A percentile compares a stretch with the other conserved stretches of the same genome.
Conservation (phyloP, 1,140 invertebrate genomes). For the Drosophila sturtevanti region DNA sequence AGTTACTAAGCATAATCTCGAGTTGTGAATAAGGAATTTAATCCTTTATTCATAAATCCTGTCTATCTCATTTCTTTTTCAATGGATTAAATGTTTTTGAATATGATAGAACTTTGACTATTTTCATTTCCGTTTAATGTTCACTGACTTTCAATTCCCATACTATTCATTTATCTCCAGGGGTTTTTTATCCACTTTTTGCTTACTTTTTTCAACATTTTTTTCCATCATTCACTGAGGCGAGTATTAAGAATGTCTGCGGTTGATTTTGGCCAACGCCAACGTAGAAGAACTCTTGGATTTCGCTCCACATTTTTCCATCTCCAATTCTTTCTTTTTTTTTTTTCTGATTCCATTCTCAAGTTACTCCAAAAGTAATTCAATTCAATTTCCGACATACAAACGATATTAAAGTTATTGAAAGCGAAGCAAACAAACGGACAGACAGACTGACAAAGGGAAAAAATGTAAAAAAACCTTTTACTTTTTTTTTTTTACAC, state of each 20-base stretch:
- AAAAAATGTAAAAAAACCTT: slow-evolving; percentile 58
- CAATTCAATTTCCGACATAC: slow-evolving; percentile 57
- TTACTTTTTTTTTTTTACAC: slow-evolving; percentile 33
- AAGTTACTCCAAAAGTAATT: slow-evolving; percentile 58
- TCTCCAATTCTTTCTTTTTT: not conserved
- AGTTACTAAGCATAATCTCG: no score
- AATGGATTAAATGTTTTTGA: no score
- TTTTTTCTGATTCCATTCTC: slow-evolving; percentile 23
- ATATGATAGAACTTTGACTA: no score
- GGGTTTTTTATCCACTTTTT: not conserved
- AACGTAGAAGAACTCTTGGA: not conserved
- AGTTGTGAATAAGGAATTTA: no score
- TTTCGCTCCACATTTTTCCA: not conserved
- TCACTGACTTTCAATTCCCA: not conserved
- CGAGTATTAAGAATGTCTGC: slow-evolving; percentile 39
- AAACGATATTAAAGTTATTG: slow-evolving; percentile 71
- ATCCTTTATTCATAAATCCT: no score
- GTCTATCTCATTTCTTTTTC: no score
- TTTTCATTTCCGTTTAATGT: not conserved
- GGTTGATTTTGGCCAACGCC: slow-evolving; percentile 23
- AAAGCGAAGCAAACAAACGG: slow-evolving; percentile 56
- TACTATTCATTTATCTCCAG: not conserved
- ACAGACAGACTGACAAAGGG: slow-evolving; percentile 29
- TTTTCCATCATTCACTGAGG: slow-evolving; percentile 5
- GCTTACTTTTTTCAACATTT: not conserved